These are phyloP conservation scores for Oncorhynchus masou DNA, from an alignment of 2,113 vertebrate genomes.

Conservation along the genomic window DNA sequence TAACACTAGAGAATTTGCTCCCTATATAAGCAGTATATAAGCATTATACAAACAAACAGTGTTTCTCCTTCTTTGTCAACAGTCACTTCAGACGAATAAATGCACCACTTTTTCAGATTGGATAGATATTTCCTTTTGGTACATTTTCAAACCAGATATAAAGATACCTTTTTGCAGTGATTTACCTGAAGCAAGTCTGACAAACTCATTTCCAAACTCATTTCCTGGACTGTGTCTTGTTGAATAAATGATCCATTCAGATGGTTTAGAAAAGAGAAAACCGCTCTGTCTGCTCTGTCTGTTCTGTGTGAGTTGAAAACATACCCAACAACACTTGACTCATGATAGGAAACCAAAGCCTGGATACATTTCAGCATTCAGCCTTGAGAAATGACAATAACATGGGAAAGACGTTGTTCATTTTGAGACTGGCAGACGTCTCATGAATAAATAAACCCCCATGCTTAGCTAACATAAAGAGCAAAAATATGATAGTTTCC, in stretches of 20 bases:
- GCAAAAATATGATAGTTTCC: neutral
- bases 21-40: too few species aligned
- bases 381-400: conserved; percentile 32
- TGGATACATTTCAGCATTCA: conserved; percentile 19
- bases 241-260: conserved; percentile 46
- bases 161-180: conserved; percentile 53
- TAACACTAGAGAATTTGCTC: too few species aligned
- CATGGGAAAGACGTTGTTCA: conserved; percentile 9
- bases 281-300: neutral
- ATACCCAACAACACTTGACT: conserved; percentile 37
- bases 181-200: conserved; percentile 52
- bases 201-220: conserved; percentile 54
- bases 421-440: conserved; percentile 27
- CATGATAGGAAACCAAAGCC: conserved; percentile 32
- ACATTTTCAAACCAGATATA: conserved; percentile 21
- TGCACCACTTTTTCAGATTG: conserved; percentile 20
- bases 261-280: conserved; percentile 28
- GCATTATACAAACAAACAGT: too few species aligned
- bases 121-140: conserved; percentile 45
- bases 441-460: conserved; percentile 12
- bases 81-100: conserved; percentile 20
- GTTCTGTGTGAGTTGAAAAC: conserved; percentile 33
- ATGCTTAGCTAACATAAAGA: neutral
- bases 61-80: neutral
- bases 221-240: conserved; percentile 29